Conservation (phyloP, 2,113 vertebrate genomes). For the Psilopsiagon aymara region DNA sequence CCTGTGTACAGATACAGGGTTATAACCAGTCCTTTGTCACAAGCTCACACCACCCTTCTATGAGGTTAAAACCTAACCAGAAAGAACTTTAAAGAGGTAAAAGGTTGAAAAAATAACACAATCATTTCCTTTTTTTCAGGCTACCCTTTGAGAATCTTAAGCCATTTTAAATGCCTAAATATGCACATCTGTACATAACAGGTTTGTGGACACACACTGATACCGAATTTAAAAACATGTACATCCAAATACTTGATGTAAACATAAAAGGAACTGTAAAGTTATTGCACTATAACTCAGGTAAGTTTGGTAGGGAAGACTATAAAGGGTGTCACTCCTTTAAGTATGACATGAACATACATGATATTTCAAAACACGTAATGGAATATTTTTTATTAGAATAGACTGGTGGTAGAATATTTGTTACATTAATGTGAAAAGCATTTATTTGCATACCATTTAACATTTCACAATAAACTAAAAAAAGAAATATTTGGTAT, state of each 20-base stretch:
- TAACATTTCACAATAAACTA: background rate
- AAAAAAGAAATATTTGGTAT: background rate
- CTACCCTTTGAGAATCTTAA: background rate
- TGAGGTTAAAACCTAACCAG: background rate
- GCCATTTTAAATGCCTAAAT: background rate
- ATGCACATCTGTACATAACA: background rate
- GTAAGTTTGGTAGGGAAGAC: background rate
- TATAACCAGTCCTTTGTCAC: background rate
- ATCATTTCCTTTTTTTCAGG: accelerated
- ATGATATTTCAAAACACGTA: background rate
- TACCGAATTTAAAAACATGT: background rate
- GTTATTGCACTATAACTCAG: background rate
- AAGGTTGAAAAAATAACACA: background rate
- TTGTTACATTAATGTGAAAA: background rate
- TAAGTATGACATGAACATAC: background rate
- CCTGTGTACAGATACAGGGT: background rate
- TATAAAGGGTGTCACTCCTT: background rate
- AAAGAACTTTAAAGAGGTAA: background rate
- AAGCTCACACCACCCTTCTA: background rate
- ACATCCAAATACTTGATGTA: background rate
- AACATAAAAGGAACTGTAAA: background rate
- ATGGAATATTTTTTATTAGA: background rate
- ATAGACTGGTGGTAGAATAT: background rate
- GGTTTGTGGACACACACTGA: background rate
- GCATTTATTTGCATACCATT: background rate